Conservation (phyloP, 2,888 invertebrate genomes). For the Hecatera dysodea region DNA sequence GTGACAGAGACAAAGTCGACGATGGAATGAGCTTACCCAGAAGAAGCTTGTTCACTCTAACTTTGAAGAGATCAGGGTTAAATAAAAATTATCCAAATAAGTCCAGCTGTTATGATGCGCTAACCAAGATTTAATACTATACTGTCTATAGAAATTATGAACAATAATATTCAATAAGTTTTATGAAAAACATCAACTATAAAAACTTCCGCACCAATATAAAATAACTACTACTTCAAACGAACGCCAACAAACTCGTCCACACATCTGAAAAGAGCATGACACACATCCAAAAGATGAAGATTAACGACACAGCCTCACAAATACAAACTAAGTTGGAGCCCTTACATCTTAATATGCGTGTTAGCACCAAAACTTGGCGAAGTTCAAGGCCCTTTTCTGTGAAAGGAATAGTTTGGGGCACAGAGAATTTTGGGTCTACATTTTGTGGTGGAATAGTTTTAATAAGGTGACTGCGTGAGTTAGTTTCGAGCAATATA, state of each 20-base stretch:
- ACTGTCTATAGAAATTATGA: too few species aligned
- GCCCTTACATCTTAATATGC: constrained; percentile 48
- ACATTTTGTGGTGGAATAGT: constrained; percentile 26
- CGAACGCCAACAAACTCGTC: constrained; percentile 2
- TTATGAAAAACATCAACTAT: neutral
- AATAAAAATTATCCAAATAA: too few species aligned
- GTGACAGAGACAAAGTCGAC: too few species aligned
- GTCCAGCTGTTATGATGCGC: too few species aligned
- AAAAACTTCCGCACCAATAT: too few species aligned
- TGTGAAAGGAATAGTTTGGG: constrained; percentile 44
- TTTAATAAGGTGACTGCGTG: constrained; percentile 25
- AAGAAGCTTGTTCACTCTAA: too few species aligned
- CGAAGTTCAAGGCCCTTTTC: constrained; percentile 23
- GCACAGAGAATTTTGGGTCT: constrained; percentile 35
- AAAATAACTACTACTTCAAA: too few species aligned
- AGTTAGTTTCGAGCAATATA: too few species aligned
- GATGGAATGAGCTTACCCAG: too few species aligned
- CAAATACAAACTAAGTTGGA: constrained; percentile 31
- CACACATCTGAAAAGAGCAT: constrained; percentile 37
- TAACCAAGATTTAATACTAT: too few species aligned
- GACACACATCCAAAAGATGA: constrained; percentile 38
- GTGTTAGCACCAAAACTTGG: constrained; percentile 32
- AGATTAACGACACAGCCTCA: constrained; percentile 41
- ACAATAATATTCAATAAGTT: too few species aligned
- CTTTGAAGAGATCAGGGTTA: too few species aligned